A percentile compares a stretch with the other conserved stretches of the same genome.
These are phyloP conservation scores for Ridgeia piscesae DNA, from an alignment of 1,140 invertebrate species.

Conservation along the genomic window DNA sequence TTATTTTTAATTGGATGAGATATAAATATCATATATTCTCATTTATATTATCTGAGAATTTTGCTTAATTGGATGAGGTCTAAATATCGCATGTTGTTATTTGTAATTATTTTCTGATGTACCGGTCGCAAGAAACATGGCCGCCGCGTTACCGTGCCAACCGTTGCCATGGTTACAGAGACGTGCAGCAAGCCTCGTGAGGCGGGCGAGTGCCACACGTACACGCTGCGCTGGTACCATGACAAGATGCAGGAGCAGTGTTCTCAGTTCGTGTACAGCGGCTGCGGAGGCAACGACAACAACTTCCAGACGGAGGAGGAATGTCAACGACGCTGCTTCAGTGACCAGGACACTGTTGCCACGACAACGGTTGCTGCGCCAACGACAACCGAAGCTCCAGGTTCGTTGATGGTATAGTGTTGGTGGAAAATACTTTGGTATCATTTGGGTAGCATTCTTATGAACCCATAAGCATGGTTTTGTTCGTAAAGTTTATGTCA, in stretches of 20 bases:
- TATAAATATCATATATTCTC: too few relatives aligned
- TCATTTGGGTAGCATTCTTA: too few relatives aligned
- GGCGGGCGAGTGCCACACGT: slow-evolving; percentile 64
- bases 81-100: too few relatives aligned
- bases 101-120: background rate
- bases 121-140: background rate
- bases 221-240: slow-evolving; percentile 64
- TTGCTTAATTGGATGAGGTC: too few relatives aligned
- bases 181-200: slow-evolving; percentile 47
- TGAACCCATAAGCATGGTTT: too few relatives aligned
- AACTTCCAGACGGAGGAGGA: slow-evolving; percentile 59
- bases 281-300: slow-evolving; percentile 71
- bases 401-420: background rate
- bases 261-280: slow-evolving; percentile 67
- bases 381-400: background rate
- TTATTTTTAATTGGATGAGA: too few relatives aligned
- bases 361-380: background rate
- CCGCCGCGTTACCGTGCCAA: background rate
- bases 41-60: too few relatives aligned
- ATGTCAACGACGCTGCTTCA: slow-evolving; percentile 27
- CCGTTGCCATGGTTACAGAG: slow-evolving; percentile 21
- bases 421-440: too few relatives aligned
- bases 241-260: slow-evolving; percentile 63
- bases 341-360: background rate
- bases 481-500: too few relatives aligned